Base-by-base conservation (phyloP, 2,113 vertebrate genomes). In the Struthio camelus region DNA sequence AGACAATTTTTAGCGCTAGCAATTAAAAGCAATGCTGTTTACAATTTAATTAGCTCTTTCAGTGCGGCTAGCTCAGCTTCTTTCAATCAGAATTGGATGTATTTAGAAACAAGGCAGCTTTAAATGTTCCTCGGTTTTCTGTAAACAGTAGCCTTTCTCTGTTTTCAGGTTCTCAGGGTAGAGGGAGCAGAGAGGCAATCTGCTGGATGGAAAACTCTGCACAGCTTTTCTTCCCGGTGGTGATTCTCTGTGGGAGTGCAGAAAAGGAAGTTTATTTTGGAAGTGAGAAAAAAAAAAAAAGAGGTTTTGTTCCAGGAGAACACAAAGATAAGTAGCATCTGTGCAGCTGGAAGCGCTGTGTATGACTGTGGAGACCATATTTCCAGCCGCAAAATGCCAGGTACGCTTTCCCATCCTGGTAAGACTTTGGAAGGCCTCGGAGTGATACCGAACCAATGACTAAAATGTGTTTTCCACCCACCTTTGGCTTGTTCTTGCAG, bases 221-320 rank as follows among this genome's bases (percentile, higher is more conserved):
- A 20, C 95, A 83, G 95, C 93, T 96, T 95, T 91, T 88, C 94
- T 91, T 96, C 96, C 87, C 34, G 5, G 67, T 94, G 94, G 94
- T 8, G 36, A 82, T 64, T 85, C 93, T 82, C 91, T 53, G 91
- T 91, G 89, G 95, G 94, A 96, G 71, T 80, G 87, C 79, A 87
- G 85, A 46, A 95, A 85, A 96, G 96, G 97, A 97, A 97, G 97
- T 96, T 97, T 96, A 82, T 96, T 97, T 97, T 96, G 96, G 94
- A 97, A 96, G 87, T 86, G 95, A 94, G 93, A 90, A 95, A 97
- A 97, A 95, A 80, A 95, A 80, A 96, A 96, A 96, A 91, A 65
- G 36, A 86, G 67, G 79, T 94, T 97, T 94, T 94, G 76, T 96
- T 97, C 94, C 95, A 95, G 94, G 71, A 78, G 89, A 94, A 51